Percentiles rank a stretch among this genome's conserved stretches.
These are phyloP conservation scores for human DNA, from an alignment of 2,113 vertebrate species.

Conservation along the genomic window GRCh38 chr9:107799501-107800000, in stretches of 20 bases:
- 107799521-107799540: too few relatives aligned
- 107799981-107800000: background rate
- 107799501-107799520: too few relatives aligned
- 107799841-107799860: background rate
- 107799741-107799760: background rate
- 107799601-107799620: background rate
- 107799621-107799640: background rate
- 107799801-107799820: background rate
- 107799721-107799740: background rate
- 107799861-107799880: background rate
- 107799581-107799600: background rate
- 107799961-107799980: background rate
- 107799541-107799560: background rate
- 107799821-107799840: background rate
- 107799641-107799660: background rate
- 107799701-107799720: background rate
- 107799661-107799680: background rate
- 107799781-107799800: background rate
- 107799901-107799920: background rate
- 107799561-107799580: background rate
- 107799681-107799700: background rate
- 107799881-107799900: accelerated
- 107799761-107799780: background rate
- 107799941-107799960: background rate
- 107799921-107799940: background rate